Conservation (phyloP, 1,140 invertebrate genomes). For the Microplitis mediator region DNA sequence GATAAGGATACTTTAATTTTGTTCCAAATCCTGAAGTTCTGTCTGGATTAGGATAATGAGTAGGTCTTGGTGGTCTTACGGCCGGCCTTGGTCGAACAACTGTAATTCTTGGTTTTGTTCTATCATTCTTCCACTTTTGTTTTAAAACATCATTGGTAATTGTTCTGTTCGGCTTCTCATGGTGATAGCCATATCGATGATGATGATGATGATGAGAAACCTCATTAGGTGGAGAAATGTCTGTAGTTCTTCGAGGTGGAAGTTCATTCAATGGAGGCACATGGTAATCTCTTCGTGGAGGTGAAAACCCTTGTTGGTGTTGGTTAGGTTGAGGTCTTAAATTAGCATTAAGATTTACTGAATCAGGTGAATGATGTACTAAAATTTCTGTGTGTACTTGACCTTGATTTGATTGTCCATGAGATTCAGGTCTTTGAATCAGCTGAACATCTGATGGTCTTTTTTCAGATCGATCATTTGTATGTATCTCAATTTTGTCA, state of each 20-base stretch:
- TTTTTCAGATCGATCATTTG: constrained; percentile 32
- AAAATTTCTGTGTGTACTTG: constrained; percentile 56
- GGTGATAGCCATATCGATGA: constrained; percentile 40
- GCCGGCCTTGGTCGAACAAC: constrained; percentile 43
- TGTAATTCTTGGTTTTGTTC: constrained; percentile 46
- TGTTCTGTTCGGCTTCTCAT: constrained; percentile 41
- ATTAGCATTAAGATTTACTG: constrained; percentile 36
- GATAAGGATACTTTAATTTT: constrained; percentile 38
- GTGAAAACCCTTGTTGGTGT: constrained; percentile 27
- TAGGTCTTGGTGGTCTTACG: constrained; percentile 45
- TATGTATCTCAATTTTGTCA: constrained; percentile 29
- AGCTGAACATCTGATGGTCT: constrained; percentile 38
- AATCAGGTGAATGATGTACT: constrained; percentile 54
- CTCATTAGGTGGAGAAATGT: constrained; percentile 44
- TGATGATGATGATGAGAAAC: constrained; percentile 13
- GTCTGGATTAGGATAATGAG: constrained; percentile 42
- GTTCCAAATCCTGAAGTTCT: constrained; percentile 42
- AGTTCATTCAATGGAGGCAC: constrained; percentile 42
- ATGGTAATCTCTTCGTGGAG: constrained; percentile 46
- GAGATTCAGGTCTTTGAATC: constrained; percentile 44
- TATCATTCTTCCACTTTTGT: constrained; percentile 51
- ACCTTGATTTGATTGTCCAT: constrained; percentile 44
- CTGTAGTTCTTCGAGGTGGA: constrained; percentile 52
- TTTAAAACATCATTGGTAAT: constrained; percentile 42
- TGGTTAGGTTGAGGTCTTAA: constrained; percentile 33